These are phyloP conservation scores for Nothoprocta pentlandii DNA, from an alignment of 2,113 vertebrate species.

Conservation along the genomic window DNA sequence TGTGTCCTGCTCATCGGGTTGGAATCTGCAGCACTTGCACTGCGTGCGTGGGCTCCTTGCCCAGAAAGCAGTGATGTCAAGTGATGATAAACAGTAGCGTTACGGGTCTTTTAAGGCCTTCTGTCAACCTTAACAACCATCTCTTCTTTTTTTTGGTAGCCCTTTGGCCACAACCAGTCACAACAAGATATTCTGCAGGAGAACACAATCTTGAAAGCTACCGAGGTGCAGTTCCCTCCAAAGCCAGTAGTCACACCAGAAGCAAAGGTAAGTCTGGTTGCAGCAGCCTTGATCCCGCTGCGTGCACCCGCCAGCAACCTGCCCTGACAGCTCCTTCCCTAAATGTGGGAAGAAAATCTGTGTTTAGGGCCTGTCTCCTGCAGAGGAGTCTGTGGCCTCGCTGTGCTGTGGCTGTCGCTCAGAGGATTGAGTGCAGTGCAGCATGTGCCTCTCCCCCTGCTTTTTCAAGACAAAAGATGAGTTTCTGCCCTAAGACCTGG, in stretches of 20 bases:
- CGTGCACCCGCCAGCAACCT: rapidly evolving
- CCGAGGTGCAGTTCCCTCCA: conserved; percentile 98
- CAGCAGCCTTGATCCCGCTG: rapidly evolving
- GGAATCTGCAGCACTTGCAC: not conserved
- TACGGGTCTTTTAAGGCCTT: not conserved
- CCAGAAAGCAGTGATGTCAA: not conserved
- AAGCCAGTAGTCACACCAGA: conserved; percentile 99
- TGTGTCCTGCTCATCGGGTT: not conserved
- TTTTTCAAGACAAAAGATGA: not conserved
- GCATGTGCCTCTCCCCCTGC: rapidly evolving
- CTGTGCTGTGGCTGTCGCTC: not conserved
- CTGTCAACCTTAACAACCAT: not conserved
- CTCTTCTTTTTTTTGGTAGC: conserved; percentile 75
- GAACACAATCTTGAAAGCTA: conserved; percentile 99
- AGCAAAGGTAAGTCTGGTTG: conserved; percentile 89
- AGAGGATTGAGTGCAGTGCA: not conserved
- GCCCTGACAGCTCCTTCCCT: not conserved
- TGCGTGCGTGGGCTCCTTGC: not conserved
- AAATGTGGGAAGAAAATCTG: not conserved
- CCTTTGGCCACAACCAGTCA: conserved; percentile 99
- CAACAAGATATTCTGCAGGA: conserved; percentile 99
- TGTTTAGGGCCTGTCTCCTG: not conserved
- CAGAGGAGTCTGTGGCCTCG: not conserved
- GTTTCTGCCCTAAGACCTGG: not conserved
- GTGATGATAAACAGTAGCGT: not conserved